Evolutionary conservation across 2,888 invertebrate genomes (phyloP).

Genomic region (Koerneria pararmatus): DNA sequence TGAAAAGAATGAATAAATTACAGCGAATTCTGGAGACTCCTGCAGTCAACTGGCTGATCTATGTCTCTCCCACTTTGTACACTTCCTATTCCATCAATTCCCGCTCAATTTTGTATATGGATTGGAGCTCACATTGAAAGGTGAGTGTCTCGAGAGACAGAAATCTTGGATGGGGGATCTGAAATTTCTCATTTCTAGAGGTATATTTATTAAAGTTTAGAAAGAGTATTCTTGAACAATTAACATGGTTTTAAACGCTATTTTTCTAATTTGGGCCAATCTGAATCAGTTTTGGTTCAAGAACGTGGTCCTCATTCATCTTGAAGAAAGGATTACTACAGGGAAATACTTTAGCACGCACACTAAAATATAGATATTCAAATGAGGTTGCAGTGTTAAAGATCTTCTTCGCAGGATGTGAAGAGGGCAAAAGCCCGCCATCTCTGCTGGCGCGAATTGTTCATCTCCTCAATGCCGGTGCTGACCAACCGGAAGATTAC

Average conservation of each 20-base stretch:
- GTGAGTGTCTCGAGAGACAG: conserved; percentile 13
- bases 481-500: conserved; percentile 17
- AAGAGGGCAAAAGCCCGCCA: conserved; percentile 41
- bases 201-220: too few relatives aligned
- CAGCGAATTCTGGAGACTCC: conserved; percentile 22
- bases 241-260: too few relatives aligned
- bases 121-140: conserved; percentile 41
- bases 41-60: conserved; percentile 33
- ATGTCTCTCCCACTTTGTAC: conserved; percentile 49
- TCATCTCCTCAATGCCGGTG: conserved; percentile 31
- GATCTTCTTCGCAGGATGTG: conserved; percentile 36
- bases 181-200: too few relatives aligned
- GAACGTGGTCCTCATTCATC: too few relatives aligned
- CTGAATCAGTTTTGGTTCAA: too few relatives aligned
- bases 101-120: conserved; percentile 49
- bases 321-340: too few relatives aligned
- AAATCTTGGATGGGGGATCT: too few relatives aligned
- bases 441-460: conserved; percentile 38
- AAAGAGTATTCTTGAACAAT: too few relatives aligned
- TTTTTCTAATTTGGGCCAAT: too few relatives aligned
- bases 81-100: conserved; percentile 54
- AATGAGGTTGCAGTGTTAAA: too few relatives aligned
- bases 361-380: too few relatives aligned
- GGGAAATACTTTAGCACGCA: too few relatives aligned
- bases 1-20: conserved; percentile 35